Conservation (phyloP, 2,888 invertebrate species). For the Agonopterix arenella region DNA sequence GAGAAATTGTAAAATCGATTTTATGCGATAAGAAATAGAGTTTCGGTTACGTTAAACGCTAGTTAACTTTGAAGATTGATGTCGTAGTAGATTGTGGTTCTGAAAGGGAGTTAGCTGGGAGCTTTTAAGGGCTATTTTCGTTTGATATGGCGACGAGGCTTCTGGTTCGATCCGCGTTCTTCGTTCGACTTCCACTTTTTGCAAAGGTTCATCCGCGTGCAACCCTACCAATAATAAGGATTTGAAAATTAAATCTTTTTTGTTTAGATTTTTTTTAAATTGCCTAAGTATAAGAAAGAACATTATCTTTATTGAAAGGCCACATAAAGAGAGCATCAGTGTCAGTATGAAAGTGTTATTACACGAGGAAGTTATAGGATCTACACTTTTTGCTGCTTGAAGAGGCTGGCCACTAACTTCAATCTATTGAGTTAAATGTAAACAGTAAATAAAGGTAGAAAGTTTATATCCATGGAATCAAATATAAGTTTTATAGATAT, state of each 20-base stretch:
- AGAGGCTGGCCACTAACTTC: no score
- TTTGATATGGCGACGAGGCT: slow-evolving; percentile 21
- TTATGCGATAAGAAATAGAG: slow-evolving; percentile 45
- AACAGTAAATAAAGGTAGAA: no score
- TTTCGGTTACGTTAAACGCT: slow-evolving; percentile 34
- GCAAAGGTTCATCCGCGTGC: slow-evolving; percentile 56
- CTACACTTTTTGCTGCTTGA: no score
- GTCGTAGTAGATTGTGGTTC: slow-evolving; percentile 40
- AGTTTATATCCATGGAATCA: no score
- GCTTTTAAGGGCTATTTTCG: slow-evolving; percentile 46
- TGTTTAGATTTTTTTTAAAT: not conserved
- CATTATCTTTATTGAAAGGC: no score
- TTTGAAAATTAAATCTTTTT: slow-evolving; percentile 40
- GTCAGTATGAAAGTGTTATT: no score
- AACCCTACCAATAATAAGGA: slow-evolving; percentile 57
- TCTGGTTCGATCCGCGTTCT: slow-evolving; percentile 68
- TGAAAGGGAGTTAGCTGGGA: slow-evolving; percentile 40
- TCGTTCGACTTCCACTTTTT: slow-evolving; percentile 67
- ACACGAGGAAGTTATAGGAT: no score
- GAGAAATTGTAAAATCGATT: slow-evolving; percentile 46
- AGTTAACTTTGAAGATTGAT: slow-evolving; percentile 33
- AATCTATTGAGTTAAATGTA: no score
- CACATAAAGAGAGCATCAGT: no score
- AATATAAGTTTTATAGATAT: no score
- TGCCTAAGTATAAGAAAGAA: no score